Base-by-base conservation (phyloP, 2,888 invertebrate genomes). In the Andricus quercusramuli region DNA sequence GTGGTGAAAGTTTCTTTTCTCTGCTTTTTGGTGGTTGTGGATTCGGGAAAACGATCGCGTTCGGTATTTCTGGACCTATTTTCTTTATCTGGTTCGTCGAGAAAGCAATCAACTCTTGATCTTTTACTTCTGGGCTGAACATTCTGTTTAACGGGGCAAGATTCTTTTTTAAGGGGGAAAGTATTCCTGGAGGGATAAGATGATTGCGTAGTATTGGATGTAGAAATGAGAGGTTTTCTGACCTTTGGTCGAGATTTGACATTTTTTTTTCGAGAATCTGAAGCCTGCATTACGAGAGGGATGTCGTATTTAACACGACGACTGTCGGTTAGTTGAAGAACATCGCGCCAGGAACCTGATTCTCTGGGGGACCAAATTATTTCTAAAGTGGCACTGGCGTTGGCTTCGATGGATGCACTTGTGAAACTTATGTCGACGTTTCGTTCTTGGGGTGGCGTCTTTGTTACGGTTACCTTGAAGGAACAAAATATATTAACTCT, bases 281-380 rank as follows among this genome's bases (percentile, higher is more conserved):
- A 65, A 70, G 86, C 59, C 83, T 84, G 78, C 13, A 85, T 25
- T 37, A 86, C 87, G 13, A 91, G 65, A 84, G 95, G 93, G 6
- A 96, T 94, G 89, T 96, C 96, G 93, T 95, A 95, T 88, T 95
- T 94, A 77, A 96, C 94, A 84, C 95, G 94, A 79, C 94, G 94
- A 82, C 94, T 95, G 91, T 96, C 95, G 1, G 94, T 94, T 70
- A 96, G 84, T 78, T 96, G 94, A 59, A 95, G 92, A 0, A 94
- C 94, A 86, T 96, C 95, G 82, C 96, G 93, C 89, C 95, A 94
- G 5, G 94, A 93, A 11, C 95, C 94, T 51, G 93, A 94, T 84
- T 94, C 93, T 22, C 88, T 90, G 0, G 97, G 96, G 11, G 92
- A 94, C 97, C 97, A 97, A 29, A 91, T 90, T 87, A 97, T 92